phyloP scores from a whole-genome alignment of 2,888 invertebrate species.

The Diarsia rubi region DNA sequence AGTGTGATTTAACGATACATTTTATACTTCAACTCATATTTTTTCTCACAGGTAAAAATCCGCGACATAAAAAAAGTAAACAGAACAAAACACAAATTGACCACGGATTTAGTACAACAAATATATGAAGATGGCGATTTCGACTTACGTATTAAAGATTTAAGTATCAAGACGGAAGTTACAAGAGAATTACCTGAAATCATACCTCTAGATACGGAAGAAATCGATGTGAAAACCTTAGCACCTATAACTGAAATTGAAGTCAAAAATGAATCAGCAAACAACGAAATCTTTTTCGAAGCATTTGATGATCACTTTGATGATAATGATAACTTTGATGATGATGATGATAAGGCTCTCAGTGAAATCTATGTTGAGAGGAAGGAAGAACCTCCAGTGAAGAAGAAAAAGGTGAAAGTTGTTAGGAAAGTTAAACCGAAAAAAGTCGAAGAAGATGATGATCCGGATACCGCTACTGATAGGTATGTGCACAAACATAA shows the following conservation, averaged over 20 bases:
- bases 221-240: constrained; percentile 28
- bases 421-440: constrained; percentile 49
- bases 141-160: constrained; percentile 70
- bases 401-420: constrained; percentile 42
- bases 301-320: constrained; percentile 76
- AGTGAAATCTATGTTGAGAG: constrained; percentile 77
- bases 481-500: too few species aligned
- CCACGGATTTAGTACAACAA: constrained; percentile 70
- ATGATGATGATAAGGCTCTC: constrained; percentile 77
- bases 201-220: neutral
- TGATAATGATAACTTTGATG: constrained; percentile 76
- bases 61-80: constrained; percentile 79
- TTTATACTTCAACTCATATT: too few species aligned
- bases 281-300: constrained; percentile 78
- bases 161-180: constrained; percentile 63
- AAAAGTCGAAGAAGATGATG: constrained; percentile 67
- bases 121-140: constrained; percentile 72
- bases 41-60: constrained; percentile 76
- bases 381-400: constrained; percentile 64
- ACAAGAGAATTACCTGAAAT: neutral
- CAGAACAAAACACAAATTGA: constrained; percentile 68
- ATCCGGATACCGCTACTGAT: constrained; percentile 74
- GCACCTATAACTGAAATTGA: constrained; percentile 67
- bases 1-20: neutral
- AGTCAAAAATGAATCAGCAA: constrained; percentile 73